phyloP scores from a whole-genome alignment of 2,888 invertebrate species.

The Ichneumoninae sp. region DNA sequence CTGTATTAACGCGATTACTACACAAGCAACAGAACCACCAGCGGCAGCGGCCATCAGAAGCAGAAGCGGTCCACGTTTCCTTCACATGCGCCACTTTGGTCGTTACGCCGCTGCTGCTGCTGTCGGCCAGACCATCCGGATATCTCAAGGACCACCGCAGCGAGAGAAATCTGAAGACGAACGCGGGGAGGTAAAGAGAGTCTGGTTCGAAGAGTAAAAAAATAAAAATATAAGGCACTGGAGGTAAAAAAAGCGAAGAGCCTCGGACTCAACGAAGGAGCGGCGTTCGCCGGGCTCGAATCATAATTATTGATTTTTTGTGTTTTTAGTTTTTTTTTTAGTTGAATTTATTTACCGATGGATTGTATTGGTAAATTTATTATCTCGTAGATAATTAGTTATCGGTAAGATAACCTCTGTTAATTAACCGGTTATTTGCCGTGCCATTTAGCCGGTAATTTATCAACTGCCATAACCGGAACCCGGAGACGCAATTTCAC shows the following conservation, averaged over 20 bases:
- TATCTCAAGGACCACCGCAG: constrained; percentile 28
- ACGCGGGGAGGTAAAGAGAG: not conserved
- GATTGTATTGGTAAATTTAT: not conserved
- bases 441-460: not conserved
- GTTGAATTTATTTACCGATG: not conserved
- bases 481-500: not conserved
- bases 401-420: not conserved
- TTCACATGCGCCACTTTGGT: constrained; percentile 44
- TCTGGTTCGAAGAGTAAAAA: constrained; percentile 8
- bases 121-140: constrained; percentile 7
- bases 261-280: not conserved
- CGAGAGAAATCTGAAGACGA: constrained; percentile 37
- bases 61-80: constrained; percentile 29
- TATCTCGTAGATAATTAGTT: not conserved
- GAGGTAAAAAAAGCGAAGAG: not conserved
- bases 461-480: not conserved
- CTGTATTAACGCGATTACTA: constrained; percentile 56
- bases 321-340: not conserved
- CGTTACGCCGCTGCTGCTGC: constrained; percentile 1
- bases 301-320: not conserved
- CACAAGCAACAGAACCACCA: constrained; percentile 17
- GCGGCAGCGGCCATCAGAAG: constrained; percentile 2
- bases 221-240: not conserved
- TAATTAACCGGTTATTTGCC: not conserved
- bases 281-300: too few relatives aligned